phyloP scores from a whole-genome alignment of 2,113 vertebrate genomes.

The Theristicus caerulescens region DNA sequence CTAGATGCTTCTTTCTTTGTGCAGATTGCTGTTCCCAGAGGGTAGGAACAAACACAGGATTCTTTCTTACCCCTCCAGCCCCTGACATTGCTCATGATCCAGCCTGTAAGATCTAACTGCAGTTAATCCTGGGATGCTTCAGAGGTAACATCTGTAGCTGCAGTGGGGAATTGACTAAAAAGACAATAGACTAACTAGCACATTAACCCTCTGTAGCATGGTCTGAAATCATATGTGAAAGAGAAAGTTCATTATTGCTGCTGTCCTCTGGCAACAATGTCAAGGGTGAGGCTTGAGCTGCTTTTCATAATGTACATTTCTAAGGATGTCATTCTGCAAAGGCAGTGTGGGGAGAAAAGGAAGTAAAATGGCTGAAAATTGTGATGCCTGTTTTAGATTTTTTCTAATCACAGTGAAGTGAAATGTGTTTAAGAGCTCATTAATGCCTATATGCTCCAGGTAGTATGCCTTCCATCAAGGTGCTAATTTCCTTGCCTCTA shows the following conservation, averaged over 20 bases:
- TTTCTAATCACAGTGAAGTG: conserved; percentile 16
- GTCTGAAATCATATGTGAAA: neutral
- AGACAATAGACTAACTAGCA: neutral
- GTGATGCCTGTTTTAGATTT: conserved; percentile 16
- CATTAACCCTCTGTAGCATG: neutral
- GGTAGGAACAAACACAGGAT: neutral
- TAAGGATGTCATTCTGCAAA: neutral
- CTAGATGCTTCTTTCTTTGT: neutral
- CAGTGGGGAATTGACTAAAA: neutral
- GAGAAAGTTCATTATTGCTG: neutral
- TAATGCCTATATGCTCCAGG: neutral
- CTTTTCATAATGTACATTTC: neutral
- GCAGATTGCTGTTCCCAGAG: neutral
- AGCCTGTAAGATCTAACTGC: neutral
- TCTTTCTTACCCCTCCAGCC: neutral
- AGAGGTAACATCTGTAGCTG: neutral
- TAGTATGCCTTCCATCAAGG: conserved; percentile 24
- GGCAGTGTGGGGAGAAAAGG: neutral
- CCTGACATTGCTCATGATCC: neutral
- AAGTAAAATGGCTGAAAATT: conserved; percentile 14
- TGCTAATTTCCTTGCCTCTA: conserved; percentile 64
- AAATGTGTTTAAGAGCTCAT: conserved; percentile 39
- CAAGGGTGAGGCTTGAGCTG: neutral
- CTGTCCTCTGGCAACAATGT: neutral
- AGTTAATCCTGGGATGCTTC: neutral